Percentiles rank a stretch among this genome's conserved stretches.
Conservation (phyloP, 2,113 vertebrate genomes). For the Alligator sinensis region DNA sequence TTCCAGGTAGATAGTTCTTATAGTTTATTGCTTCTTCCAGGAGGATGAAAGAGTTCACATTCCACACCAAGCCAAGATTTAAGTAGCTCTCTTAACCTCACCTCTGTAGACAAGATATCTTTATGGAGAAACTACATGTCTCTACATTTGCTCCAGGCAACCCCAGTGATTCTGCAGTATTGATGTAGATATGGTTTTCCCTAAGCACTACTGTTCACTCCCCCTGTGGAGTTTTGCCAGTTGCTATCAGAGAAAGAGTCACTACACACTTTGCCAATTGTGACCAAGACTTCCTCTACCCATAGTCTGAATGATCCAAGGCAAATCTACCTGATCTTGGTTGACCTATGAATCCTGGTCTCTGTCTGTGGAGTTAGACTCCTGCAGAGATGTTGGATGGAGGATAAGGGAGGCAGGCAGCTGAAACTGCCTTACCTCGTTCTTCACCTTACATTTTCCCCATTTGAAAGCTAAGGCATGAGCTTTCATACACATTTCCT, state of each 20-base stretch:
- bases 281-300: background rate
- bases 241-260: background rate
- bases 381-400: background rate
- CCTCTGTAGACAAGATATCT: background rate
- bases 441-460: background rate
- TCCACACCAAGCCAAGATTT: background rate
- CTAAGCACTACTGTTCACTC: background rate
- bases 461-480: background rate
- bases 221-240: background rate
- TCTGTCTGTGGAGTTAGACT: background rate
- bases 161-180: background rate
- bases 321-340: background rate
- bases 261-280: background rate
- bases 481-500: too few relatives aligned
- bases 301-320: background rate
- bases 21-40: background rate
- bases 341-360: background rate
- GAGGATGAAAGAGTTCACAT: background rate
- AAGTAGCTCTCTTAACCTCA: background rate
- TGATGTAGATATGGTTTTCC: too few relatives aligned
- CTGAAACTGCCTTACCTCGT: background rate
- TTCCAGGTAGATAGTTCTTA: background rate
- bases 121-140: background rate
- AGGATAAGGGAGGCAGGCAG: rapidly evolving
- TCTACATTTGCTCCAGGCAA: background rate